These are phyloP conservation scores for Drepanosiphum platanoidis DNA, from an alignment of 2,888 invertebrate genomes.

Conservation along the genomic window DNA sequence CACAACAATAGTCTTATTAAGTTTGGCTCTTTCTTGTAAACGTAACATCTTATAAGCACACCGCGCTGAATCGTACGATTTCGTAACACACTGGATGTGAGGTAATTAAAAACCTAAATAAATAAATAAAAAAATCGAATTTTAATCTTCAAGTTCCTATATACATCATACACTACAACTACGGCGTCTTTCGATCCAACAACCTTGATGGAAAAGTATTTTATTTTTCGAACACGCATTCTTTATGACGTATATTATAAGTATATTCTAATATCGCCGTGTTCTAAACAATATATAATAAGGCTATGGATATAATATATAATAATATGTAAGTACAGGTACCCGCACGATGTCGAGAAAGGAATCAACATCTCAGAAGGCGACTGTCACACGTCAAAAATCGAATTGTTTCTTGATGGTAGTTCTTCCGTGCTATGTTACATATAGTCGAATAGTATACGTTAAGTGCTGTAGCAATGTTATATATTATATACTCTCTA, in stretches of 20 bases:
- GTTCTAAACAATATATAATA: not conserved
- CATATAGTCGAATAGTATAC: not conserved
- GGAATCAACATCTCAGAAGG: not conserved
- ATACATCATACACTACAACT: too few relatives aligned
- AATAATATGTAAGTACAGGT: not conserved
- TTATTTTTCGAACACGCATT: not conserved
- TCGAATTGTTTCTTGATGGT: conserved; percentile 20
- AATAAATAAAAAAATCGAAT: not conserved
- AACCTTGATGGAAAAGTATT: not conserved
- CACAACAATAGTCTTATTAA: not conserved
- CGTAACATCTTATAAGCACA: not conserved
- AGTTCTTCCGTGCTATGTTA: not conserved
- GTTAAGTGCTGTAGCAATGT: not conserved
- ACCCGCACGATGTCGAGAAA: not conserved
- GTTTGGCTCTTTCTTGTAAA: not conserved
- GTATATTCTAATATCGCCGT: not conserved
- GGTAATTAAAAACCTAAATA: not conserved
- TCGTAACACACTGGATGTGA: not conserved
- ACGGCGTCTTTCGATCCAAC: not conserved
- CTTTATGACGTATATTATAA: not conserved
- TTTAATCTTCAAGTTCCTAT: not conserved
- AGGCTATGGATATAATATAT: not conserved
- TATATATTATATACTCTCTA: not conserved
- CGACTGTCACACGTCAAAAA: conserved; percentile 31
- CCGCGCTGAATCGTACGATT: not conserved